Conservation (phyloP, 2,888 invertebrate genomes). For the Archips xylosteana region DNA sequence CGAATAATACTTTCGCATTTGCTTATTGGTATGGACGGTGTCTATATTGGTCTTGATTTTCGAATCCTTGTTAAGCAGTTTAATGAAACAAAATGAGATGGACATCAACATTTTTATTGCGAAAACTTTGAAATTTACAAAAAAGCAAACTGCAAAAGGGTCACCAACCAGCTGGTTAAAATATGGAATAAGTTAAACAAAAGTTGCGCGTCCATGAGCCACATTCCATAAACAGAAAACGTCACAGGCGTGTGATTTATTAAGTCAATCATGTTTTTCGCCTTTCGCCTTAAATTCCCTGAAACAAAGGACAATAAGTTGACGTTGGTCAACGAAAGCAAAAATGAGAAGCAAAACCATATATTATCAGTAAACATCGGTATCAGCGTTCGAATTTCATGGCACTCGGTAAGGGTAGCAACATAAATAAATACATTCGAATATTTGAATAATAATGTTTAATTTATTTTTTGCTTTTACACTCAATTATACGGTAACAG, state of each 20-base stretch:
- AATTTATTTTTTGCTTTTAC: no score
- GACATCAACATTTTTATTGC: not conserved
- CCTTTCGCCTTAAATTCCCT: conserved; percentile 69
- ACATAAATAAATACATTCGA: no score
- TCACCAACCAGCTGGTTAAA: conserved; percentile 31
- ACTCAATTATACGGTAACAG: no score
- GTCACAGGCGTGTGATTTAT: conserved; percentile 64
- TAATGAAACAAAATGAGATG: not conserved
- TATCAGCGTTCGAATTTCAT: no score
- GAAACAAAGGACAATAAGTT: conserved; percentile 42
- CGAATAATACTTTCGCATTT: no score
- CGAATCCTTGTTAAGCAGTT: not conserved
- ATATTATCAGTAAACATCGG: no score
- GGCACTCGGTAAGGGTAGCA: no score
- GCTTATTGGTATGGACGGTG: not conserved
- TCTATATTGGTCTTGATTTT: no score
- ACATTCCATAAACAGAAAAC: conserved; percentile 47
- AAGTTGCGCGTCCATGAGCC: conserved; percentile 40
- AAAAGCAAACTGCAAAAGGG: conserved; percentile 45
- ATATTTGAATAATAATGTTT: no score
- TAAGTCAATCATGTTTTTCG: conserved; percentile 64
- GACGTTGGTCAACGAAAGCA: no score
- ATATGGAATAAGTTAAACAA: conserved; percentile 9
- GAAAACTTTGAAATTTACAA: conserved; percentile 29
- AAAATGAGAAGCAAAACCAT: no score